These are phyloP conservation scores for Catharus bicknelli DNA, from an alignment of 2,113 vertebrate genomes.

Conservation along the genomic window DNA sequence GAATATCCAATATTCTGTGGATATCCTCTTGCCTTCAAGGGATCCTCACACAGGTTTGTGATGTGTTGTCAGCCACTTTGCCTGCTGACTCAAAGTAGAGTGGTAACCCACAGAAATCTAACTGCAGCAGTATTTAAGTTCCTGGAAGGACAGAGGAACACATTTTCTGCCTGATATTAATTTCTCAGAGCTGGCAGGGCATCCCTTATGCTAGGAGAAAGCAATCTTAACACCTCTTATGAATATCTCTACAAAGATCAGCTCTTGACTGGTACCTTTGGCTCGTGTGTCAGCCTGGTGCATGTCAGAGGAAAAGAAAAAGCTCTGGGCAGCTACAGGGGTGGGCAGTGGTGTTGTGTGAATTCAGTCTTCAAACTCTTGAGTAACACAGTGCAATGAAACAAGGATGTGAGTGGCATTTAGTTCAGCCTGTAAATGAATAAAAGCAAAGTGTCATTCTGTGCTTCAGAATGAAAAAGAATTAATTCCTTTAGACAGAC, in stretches of 20 bases:
- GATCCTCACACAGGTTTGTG: neutral
- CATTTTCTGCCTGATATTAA: neutral
- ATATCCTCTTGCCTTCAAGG: neutral
- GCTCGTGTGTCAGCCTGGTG: neutral
- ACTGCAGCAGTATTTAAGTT: neutral
- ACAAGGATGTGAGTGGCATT: neutral
- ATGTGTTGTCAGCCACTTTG: neutral
- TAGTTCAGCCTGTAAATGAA: neutral
- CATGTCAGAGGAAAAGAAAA: neutral
- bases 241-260: neutral
- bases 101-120: neutral
- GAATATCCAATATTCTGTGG: neutral
- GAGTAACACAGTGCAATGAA: fast-evolving
- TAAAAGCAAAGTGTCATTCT: slow-evolving; percentile 6
- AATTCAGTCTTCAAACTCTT: neutral
- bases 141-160: neutral
- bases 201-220: neutral
- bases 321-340: neutral
- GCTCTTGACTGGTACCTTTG: neutral
- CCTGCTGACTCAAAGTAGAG: neutral
- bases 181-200: neutral
- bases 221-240: neutral
- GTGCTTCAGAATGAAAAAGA: neutral
- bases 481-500: slow-evolving; percentile 15
- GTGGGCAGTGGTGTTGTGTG: neutral